phyloP scores from a whole-genome alignment of 1,140 invertebrate genomes.

The Matsumurasca onukii region DNA sequence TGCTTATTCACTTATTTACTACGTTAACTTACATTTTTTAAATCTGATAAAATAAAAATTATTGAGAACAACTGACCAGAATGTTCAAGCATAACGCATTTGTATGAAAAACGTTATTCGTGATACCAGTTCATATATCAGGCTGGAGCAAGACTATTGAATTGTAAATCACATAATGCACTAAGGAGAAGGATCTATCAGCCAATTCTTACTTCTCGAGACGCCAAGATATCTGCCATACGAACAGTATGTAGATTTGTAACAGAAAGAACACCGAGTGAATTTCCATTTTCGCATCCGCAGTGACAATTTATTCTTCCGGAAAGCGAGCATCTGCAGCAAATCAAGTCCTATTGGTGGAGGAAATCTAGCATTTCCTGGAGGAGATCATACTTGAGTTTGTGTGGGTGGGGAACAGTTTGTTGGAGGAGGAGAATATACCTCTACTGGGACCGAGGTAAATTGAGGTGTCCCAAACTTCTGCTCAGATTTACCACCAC shows the following conservation, averaged over 20 bases:
- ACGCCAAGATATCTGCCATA: neutral
- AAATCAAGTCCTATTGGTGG: slow-evolving; percentile 14
- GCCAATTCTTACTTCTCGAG: neutral
- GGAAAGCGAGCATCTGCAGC: slow-evolving; percentile 16
- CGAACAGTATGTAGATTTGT: slow-evolving; percentile 20
- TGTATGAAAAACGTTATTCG: no score
- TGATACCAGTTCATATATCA: no score
- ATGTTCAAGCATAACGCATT: no score
- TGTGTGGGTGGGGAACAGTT: neutral
- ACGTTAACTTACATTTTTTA: no score
- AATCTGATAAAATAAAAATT: no score
- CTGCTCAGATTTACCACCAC: neutral
- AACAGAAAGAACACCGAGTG: slow-evolving; percentile 13
- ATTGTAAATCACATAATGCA: no score
- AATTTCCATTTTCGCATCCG: slow-evolving; percentile 22
- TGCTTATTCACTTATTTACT: no score
- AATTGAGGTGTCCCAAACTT: neutral
- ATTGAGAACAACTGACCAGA: no score
- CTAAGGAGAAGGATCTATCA: neutral
- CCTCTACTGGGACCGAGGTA: neutral
- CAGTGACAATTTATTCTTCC: slow-evolving; percentile 21
- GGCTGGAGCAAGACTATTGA: no score
- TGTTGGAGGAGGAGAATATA: neutral
- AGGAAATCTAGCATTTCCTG: slow-evolving; percentile 20
- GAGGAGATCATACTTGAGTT: neutral